Conservation (phyloP, 2,888 invertebrate species). For the Morinoia aosen region DNA sequence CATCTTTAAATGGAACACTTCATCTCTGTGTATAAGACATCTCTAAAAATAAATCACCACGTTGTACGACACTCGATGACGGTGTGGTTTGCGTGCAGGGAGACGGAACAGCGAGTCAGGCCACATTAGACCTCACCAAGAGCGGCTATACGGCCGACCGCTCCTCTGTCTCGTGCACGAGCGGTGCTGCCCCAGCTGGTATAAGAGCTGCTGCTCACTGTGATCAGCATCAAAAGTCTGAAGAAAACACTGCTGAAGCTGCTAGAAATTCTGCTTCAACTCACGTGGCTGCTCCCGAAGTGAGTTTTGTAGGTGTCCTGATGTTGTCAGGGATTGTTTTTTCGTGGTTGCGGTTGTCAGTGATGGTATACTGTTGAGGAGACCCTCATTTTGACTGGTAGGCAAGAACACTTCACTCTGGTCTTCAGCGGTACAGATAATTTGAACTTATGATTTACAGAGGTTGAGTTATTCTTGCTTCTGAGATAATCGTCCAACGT, state of each 20-base stretch:
- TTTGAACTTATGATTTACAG: too few relatives aligned
- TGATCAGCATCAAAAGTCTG: neutral
- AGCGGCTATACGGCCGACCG: neutral
- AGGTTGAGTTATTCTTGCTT: too few relatives aligned
- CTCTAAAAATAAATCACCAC: too few relatives aligned
- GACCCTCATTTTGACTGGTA: too few relatives aligned
- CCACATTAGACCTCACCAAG: neutral
- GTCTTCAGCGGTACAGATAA: too few relatives aligned
- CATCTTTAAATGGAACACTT: too few relatives aligned
- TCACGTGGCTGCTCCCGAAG: neutral
- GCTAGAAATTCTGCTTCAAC: neutral
- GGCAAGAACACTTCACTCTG: too few relatives aligned
- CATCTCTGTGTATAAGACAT: too few relatives aligned
- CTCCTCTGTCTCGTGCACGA: neutral
- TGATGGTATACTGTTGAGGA: too few relatives aligned
- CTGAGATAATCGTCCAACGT: too few relatives aligned
- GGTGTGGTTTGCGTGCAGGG: neutral
- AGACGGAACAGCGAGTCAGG: neutral
- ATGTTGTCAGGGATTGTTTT: neutral
- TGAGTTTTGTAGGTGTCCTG: neutral
- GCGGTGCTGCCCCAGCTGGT: neutral
- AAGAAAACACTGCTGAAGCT: neutral
- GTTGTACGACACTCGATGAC: too few relatives aligned
- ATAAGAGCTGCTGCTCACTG: neutral
- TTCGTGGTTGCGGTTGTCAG: too few relatives aligned